Evolutionary conservation across 2,888 invertebrate species (phyloP), one percentile per base, ranked within the genome.

Genomic region (Ceratothoa steindachneri): DNA sequence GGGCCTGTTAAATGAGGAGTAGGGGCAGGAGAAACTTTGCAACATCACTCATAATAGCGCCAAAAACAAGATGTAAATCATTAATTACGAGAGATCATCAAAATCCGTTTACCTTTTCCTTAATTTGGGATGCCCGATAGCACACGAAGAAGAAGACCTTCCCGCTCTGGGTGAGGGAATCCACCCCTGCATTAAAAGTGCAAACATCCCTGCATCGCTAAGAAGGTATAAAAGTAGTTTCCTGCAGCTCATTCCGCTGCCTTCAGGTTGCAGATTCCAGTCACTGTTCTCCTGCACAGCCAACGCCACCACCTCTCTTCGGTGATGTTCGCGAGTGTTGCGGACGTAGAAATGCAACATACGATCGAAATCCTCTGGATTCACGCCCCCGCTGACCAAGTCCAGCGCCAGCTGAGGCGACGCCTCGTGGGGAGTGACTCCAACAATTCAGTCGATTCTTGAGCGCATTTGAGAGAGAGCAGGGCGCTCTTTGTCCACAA

Each of bases 271-370:
- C 12, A 72, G 70, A 15, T 29, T 73, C 77, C 77, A 77, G 68
- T 77, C 77, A n/a, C 75, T 77, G 73, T 77, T 75, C 71, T 77
- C 77, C 73, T 77, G 77, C 71, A 77, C 68, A n/a, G 77, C 75
- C 31, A 75, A 74, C 15, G 77, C 77, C 55, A 77, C 53, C 27
- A 75, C 73, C 71, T 74, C 77, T 41, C 75, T n/a, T 65, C 75
- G 73, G 67, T 75, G 77, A 28, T 78, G 75, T 1, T 70, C 64
- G 9, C 75, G 64, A 0, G 78, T 78, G 64, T 78, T 78, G 31
- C 78, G 52, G 9, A 72, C 72, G 67, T 64, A 71, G 9, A 72
- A 69, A 30, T 73, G 64, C 22, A 72, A 73, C 19, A 76, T 72
- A 0, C 72, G 52, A n/a, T 76, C 75, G 60, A 76, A 76, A 24